Evolutionary conservation across 2,888 invertebrate genomes (phyloP), one percentile per base, ranked within the genome.

Genomic region (Diadromus collaris): DNA sequence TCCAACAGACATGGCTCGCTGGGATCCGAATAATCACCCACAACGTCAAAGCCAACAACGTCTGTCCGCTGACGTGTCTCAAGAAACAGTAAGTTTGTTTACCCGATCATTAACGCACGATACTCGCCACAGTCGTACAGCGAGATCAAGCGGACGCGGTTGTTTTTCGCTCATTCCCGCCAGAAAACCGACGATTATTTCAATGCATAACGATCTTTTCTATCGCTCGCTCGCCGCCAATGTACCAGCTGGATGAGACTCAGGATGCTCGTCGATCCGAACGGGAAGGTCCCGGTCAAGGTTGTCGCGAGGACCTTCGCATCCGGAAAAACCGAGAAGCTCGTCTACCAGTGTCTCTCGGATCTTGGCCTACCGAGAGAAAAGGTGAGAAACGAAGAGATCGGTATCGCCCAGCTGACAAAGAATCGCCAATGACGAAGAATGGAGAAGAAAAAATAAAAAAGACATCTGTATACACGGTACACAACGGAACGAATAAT

Each of bases 31-130:
- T 94, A 92, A 97, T 99, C 91, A 98, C 99, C 82, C 98, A 98
- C 94, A 99, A 99, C 93, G 98, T 97, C 89, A 99, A 99, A 94
- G 98, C 98, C 88, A 98, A 98, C 94, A 99, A 99, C 94, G 95
- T 98, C 88, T 99, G 99, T 92, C 99, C 99, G 75, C 97, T 98
- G 96, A 99, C 98, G 88, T 98, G 98, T 93, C 95, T 99, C 87
- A 97, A 97, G 93, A 99, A 99, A 94, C 99, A 99, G 99, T 99
- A 95, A 97, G 98, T 97, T 90, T 85, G 44, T 80, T 70, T 76
- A 83, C 80, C 79, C 77, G 81, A 82, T 83, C 56, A 71, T 79
- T 78, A 70, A 1, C 29, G 51, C 41, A 41, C 34, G 63, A 63
- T 38, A 38, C 38, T 13, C 38, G 38, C 13, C 38, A 38, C 13